Percentiles rank a stretch among this genome's conserved stretches.
These are phyloP conservation scores for Dasyprocta punctata DNA, from an alignment of 2,113 vertebrate genomes.

Conservation along the genomic window DNA sequence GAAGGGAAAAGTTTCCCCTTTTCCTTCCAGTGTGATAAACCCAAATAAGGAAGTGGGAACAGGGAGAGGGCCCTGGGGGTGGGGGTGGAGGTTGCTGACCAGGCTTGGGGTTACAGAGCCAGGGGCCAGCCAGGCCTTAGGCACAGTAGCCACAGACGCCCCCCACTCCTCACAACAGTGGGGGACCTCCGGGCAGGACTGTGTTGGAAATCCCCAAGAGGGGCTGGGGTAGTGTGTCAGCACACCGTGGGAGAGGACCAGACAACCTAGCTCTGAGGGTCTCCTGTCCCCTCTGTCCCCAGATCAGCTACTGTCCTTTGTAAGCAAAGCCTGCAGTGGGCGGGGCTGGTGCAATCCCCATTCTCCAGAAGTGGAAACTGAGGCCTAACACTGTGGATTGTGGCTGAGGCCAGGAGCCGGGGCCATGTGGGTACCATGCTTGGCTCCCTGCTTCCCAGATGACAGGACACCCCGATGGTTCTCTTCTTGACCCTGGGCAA, in stretches of 20 bases:
- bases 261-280: not conserved
- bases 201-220: not conserved
- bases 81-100: conserved; percentile 57
- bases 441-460: not conserved
- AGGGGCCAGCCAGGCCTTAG: not conserved
- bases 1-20: conserved; percentile 81
- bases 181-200: not conserved
- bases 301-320: not conserved
- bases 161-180: not conserved
- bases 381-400: not conserved
- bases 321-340: conserved; percentile 63
- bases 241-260: not conserved
- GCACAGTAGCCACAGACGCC: not conserved
- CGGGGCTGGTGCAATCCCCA: not conserved
- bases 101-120: conserved; percentile 22
- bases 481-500: not conserved
- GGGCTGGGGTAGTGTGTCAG: not conserved
- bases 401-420: not conserved
- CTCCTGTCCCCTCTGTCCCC: not conserved
- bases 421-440: not conserved
- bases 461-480: not conserved
- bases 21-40: conserved; percentile 80
- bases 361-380: conserved; percentile 17
- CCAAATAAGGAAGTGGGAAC: conserved; percentile 83
- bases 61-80: conserved; percentile 67